Percentiles rank a stretch among this genome's conserved stretches.
Evolutionary conservation across 2,797 vertebrate species (phyloP).

Genomic region (Buceros bicornis): DNA sequence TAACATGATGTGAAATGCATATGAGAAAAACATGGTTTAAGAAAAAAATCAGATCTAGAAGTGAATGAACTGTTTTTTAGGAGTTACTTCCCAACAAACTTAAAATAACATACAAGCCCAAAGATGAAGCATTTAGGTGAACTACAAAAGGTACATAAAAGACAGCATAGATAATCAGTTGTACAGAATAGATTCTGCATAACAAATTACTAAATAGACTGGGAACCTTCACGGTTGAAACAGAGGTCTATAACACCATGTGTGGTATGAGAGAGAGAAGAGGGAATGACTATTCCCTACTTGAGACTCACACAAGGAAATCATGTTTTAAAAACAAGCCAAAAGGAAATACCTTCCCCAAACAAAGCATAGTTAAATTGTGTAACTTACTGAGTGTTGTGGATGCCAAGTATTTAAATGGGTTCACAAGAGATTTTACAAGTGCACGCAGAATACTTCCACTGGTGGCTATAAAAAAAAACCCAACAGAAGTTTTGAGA

Average conservation of each 20-base stretch:
- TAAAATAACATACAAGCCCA: not conserved
- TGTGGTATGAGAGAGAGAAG: not conserved
- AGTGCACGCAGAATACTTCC: slow-evolving; percentile 21
- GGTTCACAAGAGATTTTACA: slow-evolving; percentile 51
- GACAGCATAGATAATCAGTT: not conserved
- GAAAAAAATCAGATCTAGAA: not conserved
- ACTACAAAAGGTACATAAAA: not conserved
- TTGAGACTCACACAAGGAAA: slow-evolving; percentile 63
- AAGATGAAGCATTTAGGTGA: not conserved
- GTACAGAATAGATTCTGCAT: not conserved
- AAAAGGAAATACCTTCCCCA: slow-evolving; percentile 66
- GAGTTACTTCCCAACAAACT: not conserved
- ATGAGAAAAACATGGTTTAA: not conserved
- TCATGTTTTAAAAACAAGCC: slow-evolving; percentile 51
- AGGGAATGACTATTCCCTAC: slow-evolving; percentile 10
- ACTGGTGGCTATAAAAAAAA: not conserved
- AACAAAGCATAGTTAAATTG: slow-evolving; percentile 61
- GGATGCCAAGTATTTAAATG: slow-evolving; percentile 59
- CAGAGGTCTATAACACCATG: not conserved
- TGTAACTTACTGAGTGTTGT: slow-evolving; percentile 31
- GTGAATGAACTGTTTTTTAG: not conserved
- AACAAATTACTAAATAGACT: not conserved
- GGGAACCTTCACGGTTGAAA: not conserved
- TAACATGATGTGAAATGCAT: not conserved
- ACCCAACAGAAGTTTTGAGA: not conserved